Conservation (phyloP, 1,140 invertebrate genomes). For the Solenopsis fugax region DNA sequence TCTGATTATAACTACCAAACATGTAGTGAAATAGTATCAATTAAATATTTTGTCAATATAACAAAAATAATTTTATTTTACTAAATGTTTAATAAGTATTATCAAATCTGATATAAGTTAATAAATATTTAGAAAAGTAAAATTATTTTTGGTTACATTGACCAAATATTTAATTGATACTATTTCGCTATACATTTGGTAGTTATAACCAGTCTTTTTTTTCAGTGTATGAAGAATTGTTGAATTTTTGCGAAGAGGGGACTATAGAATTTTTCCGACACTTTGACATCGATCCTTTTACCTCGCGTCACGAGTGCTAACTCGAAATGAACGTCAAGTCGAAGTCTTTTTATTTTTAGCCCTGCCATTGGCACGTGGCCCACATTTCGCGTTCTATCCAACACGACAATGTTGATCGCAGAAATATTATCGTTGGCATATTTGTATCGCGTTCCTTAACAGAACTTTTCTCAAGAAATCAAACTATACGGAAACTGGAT, state of each 20-base stretch:
- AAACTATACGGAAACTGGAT: background rate
- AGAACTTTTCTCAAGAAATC: background rate
- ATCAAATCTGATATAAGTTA: no score
- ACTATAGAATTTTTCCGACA: background rate
- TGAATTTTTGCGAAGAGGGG: background rate
- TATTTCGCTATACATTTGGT: no score
- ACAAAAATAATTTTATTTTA: no score
- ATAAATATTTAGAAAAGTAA: no score
- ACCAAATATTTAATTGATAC: no score
- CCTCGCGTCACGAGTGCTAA: background rate
- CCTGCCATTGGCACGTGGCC: background rate
- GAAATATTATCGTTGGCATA: background rate
- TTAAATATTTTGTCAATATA: no score
- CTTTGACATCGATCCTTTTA: constrained; percentile 25
- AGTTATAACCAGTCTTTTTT: no score
- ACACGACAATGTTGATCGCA: background rate
- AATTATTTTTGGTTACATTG: no score
- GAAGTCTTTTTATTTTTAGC: constrained; percentile 67
- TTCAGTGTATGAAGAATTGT: background rate
- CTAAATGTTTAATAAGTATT: no score
- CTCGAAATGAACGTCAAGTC: constrained; percentile 53
- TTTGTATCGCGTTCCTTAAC: no score
- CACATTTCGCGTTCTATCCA: background rate
- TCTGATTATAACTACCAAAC: no score
- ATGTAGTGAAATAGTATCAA: no score